A percentile compares a stretch with the other conserved stretches of the same genome.
These are phyloP conservation scores for Trissoscelio sp. DNA, from an alignment of 2,888 invertebrate genomes.

Conservation along the genomic window DNA sequence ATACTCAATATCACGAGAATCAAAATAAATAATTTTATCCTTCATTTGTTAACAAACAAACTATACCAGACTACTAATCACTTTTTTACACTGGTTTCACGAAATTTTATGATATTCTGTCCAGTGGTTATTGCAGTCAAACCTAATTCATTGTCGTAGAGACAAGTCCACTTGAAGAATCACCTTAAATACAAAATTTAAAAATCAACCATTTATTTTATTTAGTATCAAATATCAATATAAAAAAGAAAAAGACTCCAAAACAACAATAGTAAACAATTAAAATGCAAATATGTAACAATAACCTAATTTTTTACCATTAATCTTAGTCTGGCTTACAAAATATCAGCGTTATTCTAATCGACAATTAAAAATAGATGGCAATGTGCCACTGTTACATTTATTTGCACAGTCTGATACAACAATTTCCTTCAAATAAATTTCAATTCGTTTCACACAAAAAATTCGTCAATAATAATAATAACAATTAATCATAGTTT, in stretches of 20 bases:
- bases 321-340: not conserved
- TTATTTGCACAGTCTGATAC: not conserved
- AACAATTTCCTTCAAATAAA: not conserved
- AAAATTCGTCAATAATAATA: not conserved
- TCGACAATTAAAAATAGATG: not conserved
- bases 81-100: no score
- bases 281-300: not conserved
- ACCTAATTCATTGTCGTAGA: no score
- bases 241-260: not conserved
- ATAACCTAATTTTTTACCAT: not conserved
- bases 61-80: no score
- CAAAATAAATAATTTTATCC: no score
- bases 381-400: not conserved
- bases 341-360: not conserved
- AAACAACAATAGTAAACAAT: not conserved
- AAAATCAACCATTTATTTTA: not conserved
- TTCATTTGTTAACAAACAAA: no score
- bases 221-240: not conserved
- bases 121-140: no score
- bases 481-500: not conserved
- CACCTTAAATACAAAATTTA: conserved; percentile 11
- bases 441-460: not conserved
- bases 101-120: no score
- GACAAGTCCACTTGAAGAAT: no score
- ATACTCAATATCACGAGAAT: no score